phyloP scores from a whole-genome alignment of 2,113 vertebrate genomes.

The Lagopus leucura region DNA sequence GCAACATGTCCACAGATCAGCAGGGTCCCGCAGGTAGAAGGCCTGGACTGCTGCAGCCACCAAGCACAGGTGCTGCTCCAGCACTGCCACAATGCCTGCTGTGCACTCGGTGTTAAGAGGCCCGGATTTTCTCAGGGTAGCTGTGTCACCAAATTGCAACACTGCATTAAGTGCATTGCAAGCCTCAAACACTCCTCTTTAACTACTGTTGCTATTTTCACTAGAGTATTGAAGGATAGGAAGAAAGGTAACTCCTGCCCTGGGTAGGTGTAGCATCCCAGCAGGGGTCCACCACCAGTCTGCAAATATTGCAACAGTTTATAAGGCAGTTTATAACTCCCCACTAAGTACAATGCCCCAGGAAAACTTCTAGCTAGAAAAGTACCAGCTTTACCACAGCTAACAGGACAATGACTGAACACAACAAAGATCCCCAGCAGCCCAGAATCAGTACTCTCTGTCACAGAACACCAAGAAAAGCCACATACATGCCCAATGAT shows the following conservation, averaged over 20 bases:
- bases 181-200: background rate
- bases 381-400: background rate
- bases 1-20: conserved; percentile 87
- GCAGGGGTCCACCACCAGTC: background rate
- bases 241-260: too few species aligned
- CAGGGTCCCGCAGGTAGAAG: conserved; percentile 91
- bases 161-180: accelerated
- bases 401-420: background rate
- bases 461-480: background rate
- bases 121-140: conserved; percentile 88
- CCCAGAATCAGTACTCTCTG: background rate
- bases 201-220: background rate
- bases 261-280: background rate
- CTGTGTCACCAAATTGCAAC: conserved; percentile 58
- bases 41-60: conserved; percentile 90
- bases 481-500: conserved; percentile 82
- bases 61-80: conserved; percentile 84
- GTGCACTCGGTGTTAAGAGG: conserved; percentile 82
- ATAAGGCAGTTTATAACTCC: background rate
- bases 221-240: conserved; percentile 19
- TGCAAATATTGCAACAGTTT: background rate
- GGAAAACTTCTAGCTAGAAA: background rate
- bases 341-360: background rate
- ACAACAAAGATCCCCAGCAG: conserved; percentile 32
- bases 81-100: conserved; percentile 78